Evolutionary conservation across 2,113 vertebrate genomes (phyloP).

Genomic region (Daphoenositta chrysoptera): DNA sequence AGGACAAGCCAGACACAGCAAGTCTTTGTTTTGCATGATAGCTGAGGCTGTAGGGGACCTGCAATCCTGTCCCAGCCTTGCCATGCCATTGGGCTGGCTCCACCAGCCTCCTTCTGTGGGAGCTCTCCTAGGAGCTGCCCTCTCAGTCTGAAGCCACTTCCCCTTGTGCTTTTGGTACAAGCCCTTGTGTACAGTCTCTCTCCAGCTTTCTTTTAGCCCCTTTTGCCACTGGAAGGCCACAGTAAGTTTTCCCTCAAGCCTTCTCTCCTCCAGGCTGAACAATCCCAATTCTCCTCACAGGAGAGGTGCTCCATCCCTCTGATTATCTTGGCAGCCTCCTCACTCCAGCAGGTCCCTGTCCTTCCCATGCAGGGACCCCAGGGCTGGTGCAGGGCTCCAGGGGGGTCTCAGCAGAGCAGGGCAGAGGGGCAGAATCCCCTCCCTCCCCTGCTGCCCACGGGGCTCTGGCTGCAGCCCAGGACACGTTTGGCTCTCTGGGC

Average conservation of each 20-base stretch:
- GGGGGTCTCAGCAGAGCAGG: neutral
- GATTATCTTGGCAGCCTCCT: neutral
- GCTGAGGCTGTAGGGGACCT: neutral
- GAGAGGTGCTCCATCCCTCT: fast-evolving
- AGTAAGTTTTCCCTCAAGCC: neutral
- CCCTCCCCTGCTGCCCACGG: neutral
- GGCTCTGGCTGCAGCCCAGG: neutral
- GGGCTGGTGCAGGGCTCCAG: neutral
- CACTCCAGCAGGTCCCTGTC: neutral
- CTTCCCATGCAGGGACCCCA: neutral
- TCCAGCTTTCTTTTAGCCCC: neutral
- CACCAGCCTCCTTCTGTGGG: neutral
- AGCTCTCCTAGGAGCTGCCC: neutral
- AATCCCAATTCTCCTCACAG: neutral
- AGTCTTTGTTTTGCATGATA: neutral
- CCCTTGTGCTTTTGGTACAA: neutral
- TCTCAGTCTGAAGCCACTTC: neutral
- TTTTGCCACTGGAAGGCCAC: neutral
- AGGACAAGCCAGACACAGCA: neutral
- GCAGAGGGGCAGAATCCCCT: neutral
- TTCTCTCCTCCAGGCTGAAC: neutral
- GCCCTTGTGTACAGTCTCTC: neutral
- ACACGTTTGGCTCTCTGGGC: neutral
- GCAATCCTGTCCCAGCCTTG: neutral
- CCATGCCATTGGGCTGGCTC: neutral